These are phyloP conservation scores for Tetragonula carbonaria DNA, from an alignment of 2,888 invertebrate genomes.

Conservation along the genomic window DNA sequence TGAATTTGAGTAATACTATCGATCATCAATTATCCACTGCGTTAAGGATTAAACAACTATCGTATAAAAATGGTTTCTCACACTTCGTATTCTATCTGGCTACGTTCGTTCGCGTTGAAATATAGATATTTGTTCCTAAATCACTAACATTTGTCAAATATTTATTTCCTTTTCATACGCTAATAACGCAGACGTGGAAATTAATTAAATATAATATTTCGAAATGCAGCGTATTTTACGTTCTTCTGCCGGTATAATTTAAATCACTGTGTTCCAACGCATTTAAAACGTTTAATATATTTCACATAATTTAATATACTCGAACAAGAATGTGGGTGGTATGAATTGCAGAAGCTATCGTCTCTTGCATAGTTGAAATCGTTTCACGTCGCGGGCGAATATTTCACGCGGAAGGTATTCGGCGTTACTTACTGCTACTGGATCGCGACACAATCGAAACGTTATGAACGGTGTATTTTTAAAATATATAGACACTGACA, in stretches of 20 bases:
- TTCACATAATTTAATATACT: background rate
- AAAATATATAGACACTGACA: too few relatives aligned
- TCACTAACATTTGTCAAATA: too few relatives aligned
- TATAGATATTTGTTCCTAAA: too few relatives aligned
- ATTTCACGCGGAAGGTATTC: background rate
- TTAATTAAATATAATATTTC: too few relatives aligned
- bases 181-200: background rate
- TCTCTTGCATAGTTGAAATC: background rate
- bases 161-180: too few relatives aligned
- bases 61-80: too few relatives aligned
- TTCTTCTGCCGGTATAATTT: background rate
- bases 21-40: too few relatives aligned
- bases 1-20: too few relatives aligned
- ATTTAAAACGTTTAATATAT: background rate
- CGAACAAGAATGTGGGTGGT: background rate
- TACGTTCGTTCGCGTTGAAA: too few relatives aligned
- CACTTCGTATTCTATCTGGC: too few relatives aligned
- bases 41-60: too few relatives aligned
- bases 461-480: background rate
- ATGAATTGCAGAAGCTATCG: background rate
- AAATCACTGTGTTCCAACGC: background rate
- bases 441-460: background rate
- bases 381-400: background rate
- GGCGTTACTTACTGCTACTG: background rate
- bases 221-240: background rate